phyloP scores from a whole-genome alignment of 2,113 vertebrate species.

The Percina caprodes region DNA sequence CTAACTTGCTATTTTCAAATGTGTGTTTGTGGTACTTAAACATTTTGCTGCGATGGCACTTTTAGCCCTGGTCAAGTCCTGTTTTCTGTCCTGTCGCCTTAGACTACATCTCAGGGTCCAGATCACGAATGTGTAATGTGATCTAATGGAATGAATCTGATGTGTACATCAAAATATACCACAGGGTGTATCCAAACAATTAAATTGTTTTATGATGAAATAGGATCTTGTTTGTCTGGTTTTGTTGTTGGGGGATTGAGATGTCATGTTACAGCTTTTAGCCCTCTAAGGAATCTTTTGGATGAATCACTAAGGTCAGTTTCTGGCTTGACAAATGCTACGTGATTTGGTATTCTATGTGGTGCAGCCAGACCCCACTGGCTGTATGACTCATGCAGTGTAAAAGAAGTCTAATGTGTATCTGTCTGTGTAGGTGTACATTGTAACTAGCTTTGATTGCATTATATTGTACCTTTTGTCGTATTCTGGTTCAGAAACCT shows the following conservation, averaged over 20 bases:
- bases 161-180: slow-evolving; percentile 13
- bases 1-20: slow-evolving; percentile 1
- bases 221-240: slow-evolving; percentile 1
- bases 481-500: not conserved
- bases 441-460: slow-evolving; percentile 20
- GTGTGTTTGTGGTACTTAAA: slow-evolving; percentile 9
- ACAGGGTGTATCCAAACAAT: slow-evolving; percentile 35
- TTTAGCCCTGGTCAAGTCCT: slow-evolving; percentile 40
- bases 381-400: slow-evolving; percentile 50
- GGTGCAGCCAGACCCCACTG: not conserved
- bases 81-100: slow-evolving; percentile 26
- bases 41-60: slow-evolving; percentile 61
- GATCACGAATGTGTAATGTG: slow-evolving; percentile 17
- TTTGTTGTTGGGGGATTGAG: not conserved
- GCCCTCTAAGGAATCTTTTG: not conserved
- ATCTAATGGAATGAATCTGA: not conserved
- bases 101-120: slow-evolving; percentile 12
- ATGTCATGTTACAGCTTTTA: not conserved
- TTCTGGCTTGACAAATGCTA: slow-evolving; percentile 25
- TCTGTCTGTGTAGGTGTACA: not conserved
- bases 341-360: slow-evolving; percentile 42
- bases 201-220: slow-evolving; percentile 44
- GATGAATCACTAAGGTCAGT: slow-evolving; percentile 30
- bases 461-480: not conserved
- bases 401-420: not conserved